Evolutionary conservation across 2,113 vertebrate genomes (phyloP).

Genomic region (Carlito syrichta): DNA sequence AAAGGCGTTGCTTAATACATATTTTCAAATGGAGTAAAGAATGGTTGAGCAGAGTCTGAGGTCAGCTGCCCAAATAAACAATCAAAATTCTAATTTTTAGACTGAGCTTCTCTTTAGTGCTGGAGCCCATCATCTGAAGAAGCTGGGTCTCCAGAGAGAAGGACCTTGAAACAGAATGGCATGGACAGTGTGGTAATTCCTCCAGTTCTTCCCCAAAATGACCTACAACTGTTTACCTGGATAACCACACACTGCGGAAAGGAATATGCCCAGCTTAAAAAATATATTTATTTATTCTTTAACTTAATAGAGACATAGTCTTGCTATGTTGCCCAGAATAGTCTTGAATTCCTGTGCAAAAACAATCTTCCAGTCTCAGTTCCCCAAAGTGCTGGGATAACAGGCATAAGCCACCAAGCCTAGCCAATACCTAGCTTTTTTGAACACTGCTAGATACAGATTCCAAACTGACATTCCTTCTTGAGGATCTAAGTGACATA

Average conservation of each 20-base stretch:
- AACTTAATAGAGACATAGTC: no score
- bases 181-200: not conserved
- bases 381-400: no score
- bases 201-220: not conserved
- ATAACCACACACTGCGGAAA: not conserved
- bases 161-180: not conserved
- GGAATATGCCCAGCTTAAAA: not conserved
- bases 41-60: not conserved
- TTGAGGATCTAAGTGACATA: not conserved
- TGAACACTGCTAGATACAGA: not conserved
- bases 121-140: not conserved
- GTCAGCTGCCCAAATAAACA: not conserved
- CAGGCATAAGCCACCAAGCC: no score
- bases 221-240: not conserved
- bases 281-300: no score
- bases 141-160: not conserved
- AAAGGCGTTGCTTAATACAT: not conserved
- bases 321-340: no score
- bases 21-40: not conserved
- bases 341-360: no score
- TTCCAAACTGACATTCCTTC: not conserved
- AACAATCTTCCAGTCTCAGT: no score
- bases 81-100: not conserved
- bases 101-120: not conserved
- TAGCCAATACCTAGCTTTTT: not conserved